These are phyloP conservation scores for Willowsia nigromaculata DNA, from an alignment of 2,888 invertebrate species.

Conservation along the genomic window DNA sequence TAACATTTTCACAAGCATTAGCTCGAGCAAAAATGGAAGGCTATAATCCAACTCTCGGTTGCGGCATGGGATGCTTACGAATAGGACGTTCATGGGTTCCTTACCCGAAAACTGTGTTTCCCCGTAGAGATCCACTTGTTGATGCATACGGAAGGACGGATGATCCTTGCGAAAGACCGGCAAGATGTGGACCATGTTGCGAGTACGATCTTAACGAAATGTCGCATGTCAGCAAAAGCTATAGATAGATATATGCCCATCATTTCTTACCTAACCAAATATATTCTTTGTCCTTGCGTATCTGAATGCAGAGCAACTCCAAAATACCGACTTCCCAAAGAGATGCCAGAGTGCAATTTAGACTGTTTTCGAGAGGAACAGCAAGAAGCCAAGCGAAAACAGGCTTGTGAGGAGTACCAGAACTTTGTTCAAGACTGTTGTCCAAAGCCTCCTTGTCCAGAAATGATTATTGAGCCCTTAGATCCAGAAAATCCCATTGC, in stretches of 20 bases:
- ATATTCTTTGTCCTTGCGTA: not conserved
- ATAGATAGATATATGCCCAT: too few species aligned
- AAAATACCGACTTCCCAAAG: constrained; percentile 67
- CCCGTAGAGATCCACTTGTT: constrained; percentile 69
- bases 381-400: constrained; percentile 58
- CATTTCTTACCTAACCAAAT: too few species aligned
- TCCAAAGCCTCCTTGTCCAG: constrained; percentile 50
- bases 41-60: constrained; percentile 66
- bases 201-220: too few species aligned
- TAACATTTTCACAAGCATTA: too few species aligned
- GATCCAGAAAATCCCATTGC: constrained; percentile 67
- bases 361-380: constrained; percentile 69
- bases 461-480: constrained; percentile 59
- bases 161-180: constrained; percentile 74
- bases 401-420: constrained; percentile 68
- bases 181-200: constrained; percentile 71
- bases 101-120: constrained; percentile 11
- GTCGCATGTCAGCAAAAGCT: too few species aligned
- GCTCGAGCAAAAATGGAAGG: constrained; percentile 62
- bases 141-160: constrained; percentile 71
- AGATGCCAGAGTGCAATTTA: constrained; percentile 70
- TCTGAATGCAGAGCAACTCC: constrained; percentile 69
- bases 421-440: constrained; percentile 53
- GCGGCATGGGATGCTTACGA: constrained; percentile 46
- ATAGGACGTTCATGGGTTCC: constrained; percentile 67